Evolutionary conservation across 2,113 vertebrate genomes (phyloP).

Genomic region (Rhinolophus ferrumequinum): DNA sequence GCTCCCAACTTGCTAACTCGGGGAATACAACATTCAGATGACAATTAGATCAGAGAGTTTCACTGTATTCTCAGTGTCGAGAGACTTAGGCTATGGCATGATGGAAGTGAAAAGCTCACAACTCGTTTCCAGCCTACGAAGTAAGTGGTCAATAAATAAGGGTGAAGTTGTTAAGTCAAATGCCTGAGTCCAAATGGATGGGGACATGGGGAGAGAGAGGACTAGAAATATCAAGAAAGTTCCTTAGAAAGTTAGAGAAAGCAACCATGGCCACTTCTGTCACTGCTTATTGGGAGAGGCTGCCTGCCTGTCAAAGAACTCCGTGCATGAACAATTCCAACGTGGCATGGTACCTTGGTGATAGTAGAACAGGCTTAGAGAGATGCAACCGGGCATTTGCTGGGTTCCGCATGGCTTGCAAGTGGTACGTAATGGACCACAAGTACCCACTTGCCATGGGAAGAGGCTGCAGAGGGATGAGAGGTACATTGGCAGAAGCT

Average conservation of each 20-base stretch:
- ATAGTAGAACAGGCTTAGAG: background rate
- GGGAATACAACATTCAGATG: background rate
- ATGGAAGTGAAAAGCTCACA: background rate
- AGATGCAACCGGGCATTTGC: background rate
- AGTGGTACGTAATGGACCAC: rapidly evolving
- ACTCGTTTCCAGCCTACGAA: background rate
- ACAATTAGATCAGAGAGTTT: background rate
- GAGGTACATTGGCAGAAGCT: background rate
- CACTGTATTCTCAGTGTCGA: background rate
- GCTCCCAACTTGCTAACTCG: background rate
- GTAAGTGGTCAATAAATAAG: background rate
- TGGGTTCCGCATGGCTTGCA: background rate
- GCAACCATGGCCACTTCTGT: background rate
- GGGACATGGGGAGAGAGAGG: background rate
- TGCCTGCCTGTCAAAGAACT: background rate
- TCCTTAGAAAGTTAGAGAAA: background rate
- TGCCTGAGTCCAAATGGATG: background rate
- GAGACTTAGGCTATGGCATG: background rate
- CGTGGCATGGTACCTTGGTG: too few relatives aligned
- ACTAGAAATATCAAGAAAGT: background rate
- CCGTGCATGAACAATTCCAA: background rate
- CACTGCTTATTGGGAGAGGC: background rate
- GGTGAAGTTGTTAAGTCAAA: background rate
- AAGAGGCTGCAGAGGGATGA: background rate
- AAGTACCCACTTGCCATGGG: background rate